Conservation (phyloP, 2,888 invertebrate species). For the Caenorhabditis afra region DNA sequence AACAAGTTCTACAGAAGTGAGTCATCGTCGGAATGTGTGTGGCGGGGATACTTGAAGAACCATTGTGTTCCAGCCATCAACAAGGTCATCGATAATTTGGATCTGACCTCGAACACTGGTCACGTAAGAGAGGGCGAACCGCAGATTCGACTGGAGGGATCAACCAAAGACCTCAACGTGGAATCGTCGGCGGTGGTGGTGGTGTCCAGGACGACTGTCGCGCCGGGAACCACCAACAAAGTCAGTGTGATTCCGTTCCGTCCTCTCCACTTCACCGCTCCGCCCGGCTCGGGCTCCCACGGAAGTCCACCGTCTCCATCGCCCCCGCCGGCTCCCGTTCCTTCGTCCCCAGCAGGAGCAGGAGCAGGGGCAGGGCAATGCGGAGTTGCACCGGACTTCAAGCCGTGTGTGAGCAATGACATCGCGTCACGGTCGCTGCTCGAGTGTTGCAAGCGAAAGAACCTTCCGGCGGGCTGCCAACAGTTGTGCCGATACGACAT, state of each 20-base stretch:
- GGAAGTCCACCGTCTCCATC: slow-evolving; percentile 26
- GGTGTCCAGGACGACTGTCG: slow-evolving; percentile 41
- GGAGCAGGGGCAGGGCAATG: slow-evolving; percentile 57
- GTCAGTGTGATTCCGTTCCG: slow-evolving; percentile 49
- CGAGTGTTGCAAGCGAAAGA: slow-evolving; percentile 73
- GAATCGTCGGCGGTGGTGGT: slow-evolving; percentile 37
- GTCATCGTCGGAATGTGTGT: background rate
- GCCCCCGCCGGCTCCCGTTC: slow-evolving; percentile 20
- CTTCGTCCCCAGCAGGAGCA: background rate
- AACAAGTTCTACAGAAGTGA: slow-evolving; percentile 59
- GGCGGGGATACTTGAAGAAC: background rate
- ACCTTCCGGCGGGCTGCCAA: slow-evolving; percentile 75
- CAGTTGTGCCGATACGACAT: slow-evolving; percentile 77
- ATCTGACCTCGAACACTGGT: slow-evolving; percentile 14
- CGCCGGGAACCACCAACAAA: slow-evolving; percentile 52
- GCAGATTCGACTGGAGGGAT: slow-evolving; percentile 43
- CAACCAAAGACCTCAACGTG: slow-evolving; percentile 39
- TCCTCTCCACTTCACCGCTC: slow-evolving; percentile 37
- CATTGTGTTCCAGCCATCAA: slow-evolving; percentile 39
- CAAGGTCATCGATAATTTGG: slow-evolving; percentile 54
- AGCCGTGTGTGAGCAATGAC: slow-evolving; percentile 74
- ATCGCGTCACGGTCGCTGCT: slow-evolving; percentile 68
- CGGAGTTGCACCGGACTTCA: slow-evolving; percentile 75
- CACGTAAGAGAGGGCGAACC: slow-evolving; percentile 36
- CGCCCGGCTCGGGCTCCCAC: slow-evolving; percentile 10